A percentile compares a stretch with the other conserved stretches of the same genome.
Evolutionary conservation across 2,113 vertebrate species (phyloP).

Genomic region (Galeopterus variegatus): DNA sequence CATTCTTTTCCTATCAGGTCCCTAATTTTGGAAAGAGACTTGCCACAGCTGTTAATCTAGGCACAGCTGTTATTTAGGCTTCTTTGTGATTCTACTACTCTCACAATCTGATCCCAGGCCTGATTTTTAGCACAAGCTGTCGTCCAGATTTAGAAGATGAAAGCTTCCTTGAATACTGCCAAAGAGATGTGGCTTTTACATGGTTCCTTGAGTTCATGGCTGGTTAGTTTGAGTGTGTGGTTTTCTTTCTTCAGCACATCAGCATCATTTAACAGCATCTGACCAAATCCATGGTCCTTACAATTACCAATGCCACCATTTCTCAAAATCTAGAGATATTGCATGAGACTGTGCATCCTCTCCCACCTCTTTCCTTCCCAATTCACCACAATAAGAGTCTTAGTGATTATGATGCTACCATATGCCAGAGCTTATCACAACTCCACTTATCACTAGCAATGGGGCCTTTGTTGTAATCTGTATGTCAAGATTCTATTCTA

Average conservation of each 20-base stretch:
- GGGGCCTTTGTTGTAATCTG: not conserved
- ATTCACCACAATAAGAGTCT: not conserved
- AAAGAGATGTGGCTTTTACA: constrained; percentile 42
- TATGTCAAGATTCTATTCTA: not conserved
- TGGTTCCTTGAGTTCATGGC: not conserved
- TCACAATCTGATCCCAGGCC: not conserved
- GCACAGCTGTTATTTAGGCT: not conserved
- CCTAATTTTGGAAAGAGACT: not conserved
- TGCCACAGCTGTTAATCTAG: not conserved
- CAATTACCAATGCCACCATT: not conserved
- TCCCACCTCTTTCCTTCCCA: not conserved
- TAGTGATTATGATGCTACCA: not conserved
- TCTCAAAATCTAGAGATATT: not conserved
- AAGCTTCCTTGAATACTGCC: not conserved
- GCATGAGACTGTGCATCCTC: not conserved
- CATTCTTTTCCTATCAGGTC: not conserved
- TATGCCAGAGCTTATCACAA: not conserved
- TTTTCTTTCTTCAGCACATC: not conserved
- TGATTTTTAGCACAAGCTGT: constrained; percentile 1
- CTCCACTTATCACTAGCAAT: not conserved
- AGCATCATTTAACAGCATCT: not conserved
- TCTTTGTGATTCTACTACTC: not conserved
- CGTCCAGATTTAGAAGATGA: not conserved
- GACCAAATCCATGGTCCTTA: not conserved
- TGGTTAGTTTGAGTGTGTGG: not conserved